Conservation (phyloP, 2,113 vertebrate genomes). For the Amblyopsis rosae region DNA sequence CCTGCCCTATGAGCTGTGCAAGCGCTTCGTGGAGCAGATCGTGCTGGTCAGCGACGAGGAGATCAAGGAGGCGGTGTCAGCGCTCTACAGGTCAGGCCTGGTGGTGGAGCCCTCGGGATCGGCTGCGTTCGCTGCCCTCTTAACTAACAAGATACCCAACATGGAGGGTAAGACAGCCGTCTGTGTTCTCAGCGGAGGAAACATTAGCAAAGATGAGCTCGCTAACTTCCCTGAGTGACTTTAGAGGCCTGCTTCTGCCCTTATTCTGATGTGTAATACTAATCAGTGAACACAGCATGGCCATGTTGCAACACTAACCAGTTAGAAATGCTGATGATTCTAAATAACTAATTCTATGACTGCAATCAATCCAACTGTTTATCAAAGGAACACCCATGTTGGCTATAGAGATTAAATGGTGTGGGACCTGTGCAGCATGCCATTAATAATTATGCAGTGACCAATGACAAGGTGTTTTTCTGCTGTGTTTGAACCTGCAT, state of each 20-base stretch:
- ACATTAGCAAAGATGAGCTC: constrained; percentile 76
- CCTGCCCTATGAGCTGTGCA: constrained; percentile 71
- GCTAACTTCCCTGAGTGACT: constrained; percentile 47
- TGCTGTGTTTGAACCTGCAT: too few species aligned
- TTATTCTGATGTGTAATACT: not conserved
- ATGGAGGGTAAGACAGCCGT: constrained; percentile 67
- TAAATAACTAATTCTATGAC: not conserved
- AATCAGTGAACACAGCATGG: too few species aligned
- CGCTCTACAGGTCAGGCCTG: constrained; percentile 70
- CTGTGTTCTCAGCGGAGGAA: constrained; percentile 76
- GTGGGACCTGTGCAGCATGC: too few species aligned
- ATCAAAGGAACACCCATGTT: too few species aligned
- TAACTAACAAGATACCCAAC: constrained; percentile 65
- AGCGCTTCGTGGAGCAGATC: constrained; percentile 69
- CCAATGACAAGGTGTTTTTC: too few species aligned
- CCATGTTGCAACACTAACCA: too few species aligned
- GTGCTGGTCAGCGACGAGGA: constrained; percentile 76
- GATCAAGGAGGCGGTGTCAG: constrained; percentile 69
- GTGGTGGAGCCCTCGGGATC: constrained; percentile 77
- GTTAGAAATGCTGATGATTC: not conserved
- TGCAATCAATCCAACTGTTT: not conserved
- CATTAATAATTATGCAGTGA: too few species aligned
- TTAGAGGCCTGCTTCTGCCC: not conserved
- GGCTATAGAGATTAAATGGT: too few species aligned
- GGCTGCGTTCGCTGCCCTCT: constrained; percentile 73